Percentiles rank a stretch among this genome's conserved stretches.
Evolutionary conservation across 2,888 invertebrate species (phyloP).

Genomic region (Machimus rusticus): DNA sequence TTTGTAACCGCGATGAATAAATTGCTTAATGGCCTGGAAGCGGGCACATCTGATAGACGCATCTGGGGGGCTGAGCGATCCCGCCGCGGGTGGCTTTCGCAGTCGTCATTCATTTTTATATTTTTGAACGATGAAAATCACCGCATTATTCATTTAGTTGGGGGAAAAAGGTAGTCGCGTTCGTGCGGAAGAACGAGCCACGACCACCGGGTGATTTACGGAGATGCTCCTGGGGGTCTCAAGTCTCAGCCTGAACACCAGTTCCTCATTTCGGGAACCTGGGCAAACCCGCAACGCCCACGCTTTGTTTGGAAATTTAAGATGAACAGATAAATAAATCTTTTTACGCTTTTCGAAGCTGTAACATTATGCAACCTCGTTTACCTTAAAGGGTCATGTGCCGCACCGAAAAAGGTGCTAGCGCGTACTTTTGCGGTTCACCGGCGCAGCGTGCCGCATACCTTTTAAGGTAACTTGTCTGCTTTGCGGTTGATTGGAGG

Average conservation of each 20-base stretch:
- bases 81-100: neutral
- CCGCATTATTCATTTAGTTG: neutral
- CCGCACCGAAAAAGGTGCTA: neutral
- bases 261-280: neutral
- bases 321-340: neutral
- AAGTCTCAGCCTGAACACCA: neutral
- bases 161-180: neutral
- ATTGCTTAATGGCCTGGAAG: slow-evolving; percentile 15
- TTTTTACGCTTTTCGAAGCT: neutral
- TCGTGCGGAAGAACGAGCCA: neutral
- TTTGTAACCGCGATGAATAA: neutral
- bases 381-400: neutral
- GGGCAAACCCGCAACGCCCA: neutral
- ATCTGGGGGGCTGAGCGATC: neutral
- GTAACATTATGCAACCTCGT: neutral
- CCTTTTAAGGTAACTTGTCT: neutral
- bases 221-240: neutral
- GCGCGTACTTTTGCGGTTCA: neutral
- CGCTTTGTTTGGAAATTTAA: neutral
- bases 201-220: neutral
- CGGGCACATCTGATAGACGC: neutral
- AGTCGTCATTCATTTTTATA: neutral
- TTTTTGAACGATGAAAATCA: neutral
- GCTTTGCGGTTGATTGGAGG: neutral
- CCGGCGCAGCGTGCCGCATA: neutral